Conservation (phyloP, 2,797 vertebrate genomes). For the Mastacembelus armatus region DNA sequence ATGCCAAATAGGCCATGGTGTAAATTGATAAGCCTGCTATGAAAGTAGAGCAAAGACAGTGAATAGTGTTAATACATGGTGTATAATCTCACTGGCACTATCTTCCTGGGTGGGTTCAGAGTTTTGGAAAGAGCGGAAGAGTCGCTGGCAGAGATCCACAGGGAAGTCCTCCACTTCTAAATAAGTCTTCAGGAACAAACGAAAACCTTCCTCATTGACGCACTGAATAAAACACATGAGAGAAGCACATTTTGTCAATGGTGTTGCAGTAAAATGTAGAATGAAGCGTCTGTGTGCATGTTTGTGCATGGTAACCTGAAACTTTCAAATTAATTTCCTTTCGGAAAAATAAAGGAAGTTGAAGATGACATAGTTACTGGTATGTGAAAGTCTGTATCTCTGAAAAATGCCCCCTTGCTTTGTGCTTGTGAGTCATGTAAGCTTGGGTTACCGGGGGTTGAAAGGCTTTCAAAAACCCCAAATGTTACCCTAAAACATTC, state of each 20-base stretch:
- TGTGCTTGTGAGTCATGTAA: not conserved
- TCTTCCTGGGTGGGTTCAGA: constrained; percentile 74
- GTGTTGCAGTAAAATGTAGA: not conserved
- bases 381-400: not conserved
- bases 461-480: constrained; percentile 5
- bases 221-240: constrained; percentile 74
- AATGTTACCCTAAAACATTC: constrained; percentile 8
- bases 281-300: not conserved
- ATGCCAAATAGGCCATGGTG: constrained; percentile 49
- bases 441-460: not conserved
- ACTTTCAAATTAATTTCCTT: constrained; percentile 8
- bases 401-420: not conserved
- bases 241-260: not conserved
- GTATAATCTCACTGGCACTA: constrained; percentile 75
- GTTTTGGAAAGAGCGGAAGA: constrained; percentile 91
- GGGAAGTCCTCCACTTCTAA: constrained; percentile 90
- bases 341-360: constrained; percentile 36
- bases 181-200: constrained; percentile 91
- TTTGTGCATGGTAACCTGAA: constrained; percentile 10
- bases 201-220: constrained; percentile 91
- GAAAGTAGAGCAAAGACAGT: constrained; percentile 38
- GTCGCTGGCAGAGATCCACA: constrained; percentile 85
- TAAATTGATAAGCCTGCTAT: constrained; percentile 51
- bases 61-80: constrained; percentile 29
- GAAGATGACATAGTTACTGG: not conserved